These are phyloP conservation scores for Characodon lateralis DNA, from an alignment of 2,797 vertebrate genomes.

Conservation along the genomic window DNA sequence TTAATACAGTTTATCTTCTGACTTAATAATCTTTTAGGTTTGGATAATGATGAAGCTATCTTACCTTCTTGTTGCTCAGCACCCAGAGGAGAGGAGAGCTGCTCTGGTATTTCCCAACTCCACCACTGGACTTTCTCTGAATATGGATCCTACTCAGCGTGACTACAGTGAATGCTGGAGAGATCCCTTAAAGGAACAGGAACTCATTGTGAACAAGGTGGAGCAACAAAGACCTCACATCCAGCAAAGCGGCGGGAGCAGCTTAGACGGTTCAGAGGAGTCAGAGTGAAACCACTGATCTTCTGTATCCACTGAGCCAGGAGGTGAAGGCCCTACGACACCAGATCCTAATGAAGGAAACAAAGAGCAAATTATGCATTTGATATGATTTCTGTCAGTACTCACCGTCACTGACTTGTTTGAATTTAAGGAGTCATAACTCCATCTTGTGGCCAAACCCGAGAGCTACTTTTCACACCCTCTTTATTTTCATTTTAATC, in stretches of 20 bases:
- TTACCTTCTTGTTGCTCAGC: slow-evolving; percentile 62
- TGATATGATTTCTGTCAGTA: slow-evolving; percentile 10
- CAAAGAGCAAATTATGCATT: slow-evolving; percentile 21
- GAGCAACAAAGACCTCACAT: slow-evolving; percentile 49
- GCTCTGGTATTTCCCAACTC: slow-evolving; percentile 66
- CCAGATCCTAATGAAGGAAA: not conserved
- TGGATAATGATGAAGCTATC: slow-evolving; percentile 22
- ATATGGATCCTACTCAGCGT: slow-evolving; percentile 69
- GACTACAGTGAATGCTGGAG: slow-evolving; percentile 58
- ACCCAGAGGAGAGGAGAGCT: slow-evolving; percentile 44
- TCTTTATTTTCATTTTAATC: not conserved
- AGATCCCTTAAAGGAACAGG: slow-evolving; percentile 75
- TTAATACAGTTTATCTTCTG: not conserved
- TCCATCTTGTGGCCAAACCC: slow-evolving; percentile 67
- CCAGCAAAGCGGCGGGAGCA: not conserved
- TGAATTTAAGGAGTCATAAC: slow-evolving; percentile 43
- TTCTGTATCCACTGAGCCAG: not conserved
- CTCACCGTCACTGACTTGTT: slow-evolving; percentile 9
- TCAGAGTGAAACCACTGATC: not conserved
- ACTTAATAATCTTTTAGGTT: not conserved
- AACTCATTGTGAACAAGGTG: slow-evolving; percentile 54
- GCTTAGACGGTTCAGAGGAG: not conserved
- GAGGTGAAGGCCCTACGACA: not conserved
- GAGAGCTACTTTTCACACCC: not conserved
- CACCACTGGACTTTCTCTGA: slow-evolving; percentile 68